phyloP scores from a whole-genome alignment of 2,888 invertebrate species.

The Stenotaenia linearis region DNA sequence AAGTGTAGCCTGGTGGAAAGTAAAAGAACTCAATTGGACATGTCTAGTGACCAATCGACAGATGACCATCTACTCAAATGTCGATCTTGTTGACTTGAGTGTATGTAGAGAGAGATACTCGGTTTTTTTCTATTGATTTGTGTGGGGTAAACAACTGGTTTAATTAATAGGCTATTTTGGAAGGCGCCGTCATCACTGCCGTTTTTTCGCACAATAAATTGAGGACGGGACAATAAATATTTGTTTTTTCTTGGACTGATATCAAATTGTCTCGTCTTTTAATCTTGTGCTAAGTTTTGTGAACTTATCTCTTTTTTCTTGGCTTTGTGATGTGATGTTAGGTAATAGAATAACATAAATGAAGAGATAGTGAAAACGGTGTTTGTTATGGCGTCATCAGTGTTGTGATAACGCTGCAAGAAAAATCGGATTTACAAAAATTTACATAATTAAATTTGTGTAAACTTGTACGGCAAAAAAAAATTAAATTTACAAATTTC shows the following conservation, averaged over 20 bases:
- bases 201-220: neutral
- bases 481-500: no score
- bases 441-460: no score
- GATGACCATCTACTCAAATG: neutral
- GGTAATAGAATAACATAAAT: no score
- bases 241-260: neutral
- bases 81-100: neutral
- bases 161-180: neutral
- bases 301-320: no score
- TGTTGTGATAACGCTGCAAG: no score
- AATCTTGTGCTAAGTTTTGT: no score
- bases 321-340: no score
- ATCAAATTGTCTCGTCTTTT: neutral
- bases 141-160: neutral
- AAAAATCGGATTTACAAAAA: no score
- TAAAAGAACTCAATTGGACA: neutral
- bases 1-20: neutral
- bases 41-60: neutral
- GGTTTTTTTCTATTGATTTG: neutral
- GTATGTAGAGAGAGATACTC: neutral
- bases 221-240: neutral
- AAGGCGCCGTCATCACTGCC: neutral
- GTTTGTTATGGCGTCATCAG: no score
- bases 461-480: no score
- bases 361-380: no score